phyloP scores from a whole-genome alignment of 1,140 invertebrate genomes.

The Danaus plexippus region DNA sequence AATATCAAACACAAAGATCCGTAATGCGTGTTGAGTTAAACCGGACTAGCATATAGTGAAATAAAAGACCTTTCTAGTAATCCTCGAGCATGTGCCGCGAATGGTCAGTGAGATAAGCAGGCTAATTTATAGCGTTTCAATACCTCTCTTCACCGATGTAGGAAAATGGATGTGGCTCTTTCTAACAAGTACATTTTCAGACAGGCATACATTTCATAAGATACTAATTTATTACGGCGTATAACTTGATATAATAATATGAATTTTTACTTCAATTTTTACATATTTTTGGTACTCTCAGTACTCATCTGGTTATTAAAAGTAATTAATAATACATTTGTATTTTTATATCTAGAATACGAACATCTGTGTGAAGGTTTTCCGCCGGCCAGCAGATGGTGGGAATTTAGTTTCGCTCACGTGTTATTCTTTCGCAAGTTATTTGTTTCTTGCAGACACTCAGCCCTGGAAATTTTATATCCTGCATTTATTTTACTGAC shows the following conservation, averaged over 20 bases:
- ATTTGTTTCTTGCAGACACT: conserved; percentile 39
- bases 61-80: conserved; percentile 19
- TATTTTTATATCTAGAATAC: conserved; percentile 18
- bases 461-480: conserved; percentile 23
- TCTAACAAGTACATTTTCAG: background rate
- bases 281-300: too few species aligned
- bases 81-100: conserved; percentile 49
- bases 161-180: conserved; percentile 18
- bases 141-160: conserved; percentile 30
- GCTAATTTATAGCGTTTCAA: conserved; percentile 64
- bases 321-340: conserved; percentile 1
- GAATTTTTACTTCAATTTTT: too few species aligned
- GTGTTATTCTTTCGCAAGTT: conserved; percentile 54
- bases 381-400: conserved; percentile 45
- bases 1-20: too few species aligned
- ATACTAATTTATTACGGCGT: too few species aligned
- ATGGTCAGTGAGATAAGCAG: conserved; percentile 58
- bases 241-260: too few species aligned
- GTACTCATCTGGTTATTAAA: background rate
- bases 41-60: background rate
- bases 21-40: too few species aligned
- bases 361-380: conserved; percentile 18
- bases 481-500: conserved; percentile 18
- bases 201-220: background rate
- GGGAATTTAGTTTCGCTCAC: conserved; percentile 50